Conservation (phyloP, 2,888 invertebrate genomes). For the Cerastis leucographa region DNA sequence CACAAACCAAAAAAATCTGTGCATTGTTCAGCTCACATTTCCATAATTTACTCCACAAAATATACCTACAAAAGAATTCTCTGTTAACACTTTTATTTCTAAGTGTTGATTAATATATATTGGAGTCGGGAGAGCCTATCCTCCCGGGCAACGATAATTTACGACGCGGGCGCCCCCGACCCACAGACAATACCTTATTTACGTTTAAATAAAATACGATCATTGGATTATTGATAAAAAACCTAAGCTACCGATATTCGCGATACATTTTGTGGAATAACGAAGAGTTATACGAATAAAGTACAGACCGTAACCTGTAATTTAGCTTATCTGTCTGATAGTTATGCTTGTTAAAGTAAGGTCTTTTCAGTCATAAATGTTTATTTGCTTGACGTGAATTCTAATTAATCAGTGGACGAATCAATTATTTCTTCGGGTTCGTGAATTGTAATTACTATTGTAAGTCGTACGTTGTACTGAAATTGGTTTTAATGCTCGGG, state of each 20-base stretch:
- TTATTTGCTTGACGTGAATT: constrained; percentile 19
- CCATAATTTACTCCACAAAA: constrained; percentile 46
- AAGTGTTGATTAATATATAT: constrained; percentile 85
- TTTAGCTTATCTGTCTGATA: constrained; percentile 26
- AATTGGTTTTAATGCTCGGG: constrained; percentile 11
- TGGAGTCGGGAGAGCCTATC: constrained; percentile 77
- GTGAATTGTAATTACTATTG: not conserved
- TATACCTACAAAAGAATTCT: constrained; percentile 70
- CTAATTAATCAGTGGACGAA: constrained; percentile 28
- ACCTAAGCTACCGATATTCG: constrained; percentile 64
- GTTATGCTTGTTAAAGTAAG: constrained; percentile 18
- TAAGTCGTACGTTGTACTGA: not conserved
- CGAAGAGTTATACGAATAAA: constrained; percentile 48
- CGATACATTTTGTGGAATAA: constrained; percentile 65
- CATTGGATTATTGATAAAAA: constrained; percentile 80
- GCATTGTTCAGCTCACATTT: constrained; percentile 29
- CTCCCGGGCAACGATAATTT: constrained; percentile 81
- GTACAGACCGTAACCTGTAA: constrained; percentile 12
- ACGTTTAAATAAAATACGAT: constrained; percentile 85
- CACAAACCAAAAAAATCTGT: constrained; percentile 1
- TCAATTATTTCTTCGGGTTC: constrained; percentile 24
- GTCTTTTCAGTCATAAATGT: constrained; percentile 32
- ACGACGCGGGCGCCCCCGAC: constrained; percentile 72
- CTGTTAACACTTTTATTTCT: constrained; percentile 77
- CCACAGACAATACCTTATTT: constrained; percentile 80